Evolutionary conservation across 2,113 vertebrate genomes (phyloP), one percentile per base, ranked within the genome.

Genomic region (Choloepus hoffmanni): DNA sequence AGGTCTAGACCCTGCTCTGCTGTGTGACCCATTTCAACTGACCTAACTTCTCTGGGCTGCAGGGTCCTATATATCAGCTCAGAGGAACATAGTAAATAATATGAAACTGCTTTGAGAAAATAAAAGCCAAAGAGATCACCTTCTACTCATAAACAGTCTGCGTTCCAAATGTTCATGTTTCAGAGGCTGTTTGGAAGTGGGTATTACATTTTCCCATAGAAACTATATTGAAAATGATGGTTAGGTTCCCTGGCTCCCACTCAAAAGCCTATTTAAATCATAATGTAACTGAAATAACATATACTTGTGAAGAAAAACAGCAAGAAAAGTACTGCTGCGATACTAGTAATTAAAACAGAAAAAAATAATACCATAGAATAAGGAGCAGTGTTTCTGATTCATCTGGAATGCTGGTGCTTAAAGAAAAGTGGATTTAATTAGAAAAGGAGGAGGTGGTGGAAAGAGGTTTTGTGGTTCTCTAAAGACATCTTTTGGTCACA

Each of bases 181-280:
- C 77, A 85, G 72, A 58, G 33, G 73, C 60, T 90, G 58, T 90
- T 76, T 88, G 33, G 18, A 84, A 90, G 36, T 40, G 63, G 60
- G 4, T 53, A 73, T 82, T 85, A 33, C 3, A 94, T 98, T 95
- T 92, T 45, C 81, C 79, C 86, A 81, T 33, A 92, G 79, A 97
- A 97, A 96, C 89, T 85, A 96, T 90, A 92, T 85, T 96, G 81
- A 92, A 96, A 97, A 97, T 94, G 76, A 95, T 90, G 67, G 77
- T 92, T 85, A 90, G 62, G 11, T 78, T 96, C 73, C 86, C 50
- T 91, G 77, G 95, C 77, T 96, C 48, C 85, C 50, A 94, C 89
- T 95, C 96, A 97, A 96, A 96, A 93, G 12, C 68, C 79, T 83
- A 91, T 94, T 97, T 77, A 96, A 89, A 67, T 70, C 55, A 85